Percentiles rank a stretch among this genome's conserved stretches.
Evolutionary conservation across 2,113 vertebrate genomes (phyloP).

Genomic region (Tinamus guttatus): DNA sequence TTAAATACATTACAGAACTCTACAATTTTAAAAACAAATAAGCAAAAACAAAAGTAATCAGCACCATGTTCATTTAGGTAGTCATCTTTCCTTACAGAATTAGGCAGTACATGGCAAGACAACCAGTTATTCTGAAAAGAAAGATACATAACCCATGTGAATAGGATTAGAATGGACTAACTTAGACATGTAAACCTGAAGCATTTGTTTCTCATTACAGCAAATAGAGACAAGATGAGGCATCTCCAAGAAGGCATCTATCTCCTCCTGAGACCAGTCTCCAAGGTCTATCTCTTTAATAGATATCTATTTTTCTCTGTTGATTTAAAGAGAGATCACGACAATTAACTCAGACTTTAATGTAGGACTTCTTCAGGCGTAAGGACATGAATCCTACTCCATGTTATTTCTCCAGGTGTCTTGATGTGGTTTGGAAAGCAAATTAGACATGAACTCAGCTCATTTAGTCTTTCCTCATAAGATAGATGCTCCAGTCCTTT

Average conservation of each 20-base stretch:
- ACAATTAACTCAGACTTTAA: background rate
- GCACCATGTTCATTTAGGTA: background rate
- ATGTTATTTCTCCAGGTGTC: background rate
- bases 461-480: no score
- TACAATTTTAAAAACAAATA: no score
- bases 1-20: background rate
- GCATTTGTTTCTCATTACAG: background rate
- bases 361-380: background rate
- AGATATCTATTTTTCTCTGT: background rate
- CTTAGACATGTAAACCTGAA: background rate
- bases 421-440: background rate
- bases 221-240: background rate
- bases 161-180: background rate
- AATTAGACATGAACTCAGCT: background rate
- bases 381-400: background rate
- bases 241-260: background rate
- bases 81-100: background rate
- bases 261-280: background rate
- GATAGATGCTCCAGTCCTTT: no score
- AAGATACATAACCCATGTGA: background rate
- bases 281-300: background rate
- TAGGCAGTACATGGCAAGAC: background rate
- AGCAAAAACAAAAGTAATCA: background rate
- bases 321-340: background rate
- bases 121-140: background rate